Base-by-base conservation (phyloP, 2,888 invertebrate species). In the Nemapogon koenigi region DNA sequence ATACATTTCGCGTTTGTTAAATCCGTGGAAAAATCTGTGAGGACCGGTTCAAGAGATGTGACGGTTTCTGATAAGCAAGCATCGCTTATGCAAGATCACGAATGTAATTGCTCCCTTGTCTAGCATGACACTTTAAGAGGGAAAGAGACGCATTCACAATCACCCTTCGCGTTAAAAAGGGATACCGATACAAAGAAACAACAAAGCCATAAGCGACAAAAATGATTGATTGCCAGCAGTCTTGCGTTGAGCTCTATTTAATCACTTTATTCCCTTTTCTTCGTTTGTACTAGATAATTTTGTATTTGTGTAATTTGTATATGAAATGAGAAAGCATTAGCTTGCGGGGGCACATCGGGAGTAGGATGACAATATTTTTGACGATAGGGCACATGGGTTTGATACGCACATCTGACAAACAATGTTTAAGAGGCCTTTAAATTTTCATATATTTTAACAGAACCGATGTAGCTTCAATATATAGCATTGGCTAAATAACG, bases 221-320 rank as follows among this genome's bases (percentile, higher is more conserved):
- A 72, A 79, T 80, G 80, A 81, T 81, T 80, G 80, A 81, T 81
- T 69, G 66, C 80, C 65, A 66, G 69, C 71, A 66, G 71, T 76
- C 78, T 75, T 75, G 68, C 60, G 67, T 65, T 79, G 79, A 79
- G 75, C 79, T 79, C 75, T 79, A 73, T 81, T 80, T 81, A 80
- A 81, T 81, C 80, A 79, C 80, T 81, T 76, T 75, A 79, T 79
- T 79, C 78, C 78, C 79, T 78, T 78, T 79, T 78, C 76, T 76
- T 66, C 75, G 73, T 78, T 78, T 78, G 72, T 69, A 69, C 71
- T 68, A 63, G 69, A 76, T 78, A 70, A 78, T 76, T 76, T 78
- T 65, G 72, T 75, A 75, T 75, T 73, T 73, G 71, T 73, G 64
- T 76, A 76, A 75, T 78, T 76, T 78, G 76, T 76, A 71, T 72